Evolutionary conservation across 2,113 vertebrate species (phyloP).

Genomic region (Urocitellus parryii): DNA sequence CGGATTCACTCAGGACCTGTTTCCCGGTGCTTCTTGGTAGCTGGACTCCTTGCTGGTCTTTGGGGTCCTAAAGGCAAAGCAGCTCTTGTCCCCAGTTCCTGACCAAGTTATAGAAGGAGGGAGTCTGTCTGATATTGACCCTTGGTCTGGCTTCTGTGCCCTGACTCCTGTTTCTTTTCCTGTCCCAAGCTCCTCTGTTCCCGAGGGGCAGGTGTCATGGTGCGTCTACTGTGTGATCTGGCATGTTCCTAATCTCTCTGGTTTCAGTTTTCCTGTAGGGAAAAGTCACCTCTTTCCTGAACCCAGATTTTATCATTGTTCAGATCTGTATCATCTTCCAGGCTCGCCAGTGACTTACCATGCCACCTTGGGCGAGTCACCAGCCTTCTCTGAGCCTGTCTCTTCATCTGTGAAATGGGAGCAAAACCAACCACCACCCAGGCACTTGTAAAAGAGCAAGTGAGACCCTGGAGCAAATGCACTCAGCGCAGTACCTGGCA

Average conservation of each 20-base stretch:
- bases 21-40: not conserved
- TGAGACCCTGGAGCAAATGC: not conserved
- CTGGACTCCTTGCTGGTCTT: not conserved
- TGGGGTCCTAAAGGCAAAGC: constrained; percentile 27
- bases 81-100: not conserved
- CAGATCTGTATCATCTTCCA: not conserved
- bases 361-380: not conserved
- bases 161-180: not conserved
- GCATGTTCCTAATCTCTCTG: not conserved
- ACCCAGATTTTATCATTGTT: constrained; percentile 3
- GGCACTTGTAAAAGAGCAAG: not conserved
- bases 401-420: not conserved
- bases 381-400: not conserved
- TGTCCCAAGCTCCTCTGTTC: constrained; percentile 2
- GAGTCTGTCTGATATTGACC: not conserved
- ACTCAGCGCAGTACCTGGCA: not conserved
- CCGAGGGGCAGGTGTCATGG: not conserved
- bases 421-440: not conserved
- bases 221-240: not conserved
- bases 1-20: not conserved
- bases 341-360: not conserved
- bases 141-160: not conserved
- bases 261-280: not conserved
- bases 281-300: constrained; percentile 45
- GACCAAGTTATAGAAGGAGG: not conserved